These are phyloP conservation scores for Drosophila birchii DNA, from an alignment of 2,888 invertebrate genomes.

Conservation along the genomic window DNA sequence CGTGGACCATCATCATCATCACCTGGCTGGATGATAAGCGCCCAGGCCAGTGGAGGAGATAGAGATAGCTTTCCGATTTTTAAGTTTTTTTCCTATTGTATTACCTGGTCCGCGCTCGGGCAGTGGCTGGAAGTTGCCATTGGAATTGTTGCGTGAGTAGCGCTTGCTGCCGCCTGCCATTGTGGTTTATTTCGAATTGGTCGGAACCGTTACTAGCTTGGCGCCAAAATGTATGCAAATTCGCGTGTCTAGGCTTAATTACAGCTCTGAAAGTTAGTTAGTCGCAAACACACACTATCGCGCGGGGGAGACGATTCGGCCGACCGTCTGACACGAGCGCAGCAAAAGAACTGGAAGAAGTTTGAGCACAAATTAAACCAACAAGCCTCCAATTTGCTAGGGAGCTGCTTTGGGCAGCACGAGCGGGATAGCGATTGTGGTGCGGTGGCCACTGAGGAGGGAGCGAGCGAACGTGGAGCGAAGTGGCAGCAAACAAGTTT, in stretches of 20 bases:
- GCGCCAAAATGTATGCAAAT: conserved; percentile 73
- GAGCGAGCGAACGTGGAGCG: conserved; percentile 8
- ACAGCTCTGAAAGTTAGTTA: conserved; percentile 48
- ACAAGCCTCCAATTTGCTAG: conserved; percentile 57
- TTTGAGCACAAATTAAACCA: conserved; percentile 72
- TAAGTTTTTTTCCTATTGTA: background rate
- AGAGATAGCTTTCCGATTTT: conserved; percentile 6
- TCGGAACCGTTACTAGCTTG: conserved; percentile 41
- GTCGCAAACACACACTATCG: conserved; percentile 31
- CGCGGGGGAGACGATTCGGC: conserved; percentile 77
- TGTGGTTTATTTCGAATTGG: conserved; percentile 28
- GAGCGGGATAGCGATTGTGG: conserved; percentile 15
- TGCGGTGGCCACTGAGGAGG: conserved; percentile 17
- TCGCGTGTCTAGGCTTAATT: conserved; percentile 71
- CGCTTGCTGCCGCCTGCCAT: conserved; percentile 84
- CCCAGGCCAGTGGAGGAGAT: background rate
- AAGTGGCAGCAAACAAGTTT: conserved; percentile 65
- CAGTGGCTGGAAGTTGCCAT: conserved; percentile 81
- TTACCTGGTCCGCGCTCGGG: conserved; percentile 85
- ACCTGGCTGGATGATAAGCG: conserved; percentile 33
- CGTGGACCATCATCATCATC: conserved; percentile 32
- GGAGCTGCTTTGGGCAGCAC: conserved; percentile 19
- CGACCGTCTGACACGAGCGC: conserved; percentile 83
- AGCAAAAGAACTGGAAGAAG: conserved; percentile 77
- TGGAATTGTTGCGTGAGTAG: conserved; percentile 82